Conservation (phyloP, 2,113 vertebrate species). For the Apistogramma diplotaenia region DNA sequence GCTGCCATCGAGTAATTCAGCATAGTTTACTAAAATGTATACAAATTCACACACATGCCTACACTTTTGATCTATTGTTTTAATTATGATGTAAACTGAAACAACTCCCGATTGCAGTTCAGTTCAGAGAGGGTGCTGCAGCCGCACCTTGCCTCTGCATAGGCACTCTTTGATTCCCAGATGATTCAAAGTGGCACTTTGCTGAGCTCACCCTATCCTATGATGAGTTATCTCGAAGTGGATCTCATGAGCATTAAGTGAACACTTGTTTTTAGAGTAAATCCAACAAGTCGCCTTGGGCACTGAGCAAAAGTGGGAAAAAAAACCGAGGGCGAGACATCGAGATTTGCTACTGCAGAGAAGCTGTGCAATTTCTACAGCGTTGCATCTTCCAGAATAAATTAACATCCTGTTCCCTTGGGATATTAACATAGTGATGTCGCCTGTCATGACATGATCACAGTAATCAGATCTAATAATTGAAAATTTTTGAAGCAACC, state of each 20-base stretch:
- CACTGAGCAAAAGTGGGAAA: background rate
- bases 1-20: background rate
- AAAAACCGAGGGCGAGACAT: background rate
- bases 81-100: background rate
- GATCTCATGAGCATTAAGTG: slow-evolving; percentile 40
- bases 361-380: background rate
- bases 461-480: slow-evolving; percentile 19
- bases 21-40: background rate
- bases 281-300: background rate
- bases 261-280: background rate
- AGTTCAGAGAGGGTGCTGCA: background rate
- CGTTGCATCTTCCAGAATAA: background rate
- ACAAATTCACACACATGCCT: background rate
- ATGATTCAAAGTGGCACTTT: slow-evolving; percentile 60
- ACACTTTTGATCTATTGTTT: background rate
- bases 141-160: slow-evolving; percentile 4
- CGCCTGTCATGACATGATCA: slow-evolving; percentile 16
- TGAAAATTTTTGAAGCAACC: background rate
- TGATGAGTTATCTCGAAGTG: slow-evolving; percentile 23
- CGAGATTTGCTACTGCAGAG: background rate
- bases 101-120: background rate
- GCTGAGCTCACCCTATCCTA: slow-evolving; percentile 47
- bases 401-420: background rate
- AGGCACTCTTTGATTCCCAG: background rate
- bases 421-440: background rate